Conservation (phyloP, 2,888 invertebrate species). For the Iselma pallidipennis region DNA sequence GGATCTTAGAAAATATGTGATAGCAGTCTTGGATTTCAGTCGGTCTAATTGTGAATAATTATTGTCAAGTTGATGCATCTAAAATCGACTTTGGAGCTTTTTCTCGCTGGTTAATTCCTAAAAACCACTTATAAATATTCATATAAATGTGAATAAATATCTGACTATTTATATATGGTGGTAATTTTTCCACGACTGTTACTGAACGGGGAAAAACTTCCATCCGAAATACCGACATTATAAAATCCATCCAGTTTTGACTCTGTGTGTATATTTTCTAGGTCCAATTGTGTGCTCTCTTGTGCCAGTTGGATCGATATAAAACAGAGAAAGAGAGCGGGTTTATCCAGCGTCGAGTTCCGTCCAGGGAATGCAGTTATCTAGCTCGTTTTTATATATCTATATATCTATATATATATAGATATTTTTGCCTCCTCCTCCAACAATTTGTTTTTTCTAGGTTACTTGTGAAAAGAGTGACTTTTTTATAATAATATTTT, state of each 20-base stretch:
- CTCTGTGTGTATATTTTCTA: neutral
- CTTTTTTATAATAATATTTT: constrained; percentile 37
- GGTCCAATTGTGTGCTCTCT: neutral
- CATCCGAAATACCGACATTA: neutral
- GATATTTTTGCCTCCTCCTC: neutral
- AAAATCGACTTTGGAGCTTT: constrained; percentile 13
- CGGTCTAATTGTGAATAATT: neutral
- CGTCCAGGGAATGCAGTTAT: constrained; percentile 39
- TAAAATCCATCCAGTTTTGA: neutral
- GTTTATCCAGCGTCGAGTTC: constrained; percentile 29
- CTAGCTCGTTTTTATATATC: too few species aligned
- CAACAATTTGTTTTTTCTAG: constrained; percentile 9
- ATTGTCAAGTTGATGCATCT: constrained; percentile 10
- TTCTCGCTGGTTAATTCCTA: neutral
- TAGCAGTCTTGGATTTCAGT: neutral
- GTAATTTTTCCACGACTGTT: neutral
- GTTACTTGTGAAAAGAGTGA: constrained; percentile 31
- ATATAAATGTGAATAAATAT: neutral
- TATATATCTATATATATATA: too few species aligned
- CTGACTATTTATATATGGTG: neutral
- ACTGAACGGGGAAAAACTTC: neutral
- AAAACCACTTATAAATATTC: neutral
- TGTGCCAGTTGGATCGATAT: neutral
- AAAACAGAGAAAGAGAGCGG: constrained; percentile 23
- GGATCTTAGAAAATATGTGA: too few species aligned